Evolutionary conservation across 1,140 invertebrate genomes (phyloP).

Genomic region (Chelonus insularis): DNA sequence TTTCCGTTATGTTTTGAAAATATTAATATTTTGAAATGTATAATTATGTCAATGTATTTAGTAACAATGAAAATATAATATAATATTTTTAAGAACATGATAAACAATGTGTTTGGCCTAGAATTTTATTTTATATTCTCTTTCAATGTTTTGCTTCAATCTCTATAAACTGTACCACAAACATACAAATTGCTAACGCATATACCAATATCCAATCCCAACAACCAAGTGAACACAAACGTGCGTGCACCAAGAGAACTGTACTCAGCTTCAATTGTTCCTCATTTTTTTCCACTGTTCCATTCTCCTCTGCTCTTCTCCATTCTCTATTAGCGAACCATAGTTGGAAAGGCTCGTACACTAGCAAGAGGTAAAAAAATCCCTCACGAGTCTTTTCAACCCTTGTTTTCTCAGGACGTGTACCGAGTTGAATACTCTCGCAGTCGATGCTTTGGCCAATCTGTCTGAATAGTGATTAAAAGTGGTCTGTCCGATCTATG

Average conservation of each 20-base stretch:
- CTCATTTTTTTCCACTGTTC: neutral
- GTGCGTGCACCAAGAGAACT: slow-evolving; percentile 2
- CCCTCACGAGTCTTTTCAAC: slow-evolving; percentile 38
- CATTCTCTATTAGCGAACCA: neutral
- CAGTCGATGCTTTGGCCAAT: slow-evolving; percentile 34
- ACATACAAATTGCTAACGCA: slow-evolving; percentile 13
- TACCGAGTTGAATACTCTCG: slow-evolving; percentile 8
- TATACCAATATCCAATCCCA: neutral
- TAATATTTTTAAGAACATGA: too few species aligned
- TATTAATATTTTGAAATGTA: too few species aligned
- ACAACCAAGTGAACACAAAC: neutral
- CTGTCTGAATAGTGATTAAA: slow-evolving; percentile 46
- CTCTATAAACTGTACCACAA: neutral
- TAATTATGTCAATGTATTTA: too few species aligned
- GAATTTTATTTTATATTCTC: neutral
- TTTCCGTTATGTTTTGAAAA: neutral
- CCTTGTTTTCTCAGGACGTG: slow-evolving; percentile 35
- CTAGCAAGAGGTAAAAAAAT: neutral
- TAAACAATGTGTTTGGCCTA: neutral
- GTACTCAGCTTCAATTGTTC: slow-evolving; percentile 2
- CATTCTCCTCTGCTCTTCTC: neutral
- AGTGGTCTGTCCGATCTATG: slow-evolving; percentile 33
- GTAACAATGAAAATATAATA: too few species aligned
- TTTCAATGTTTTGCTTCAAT: neutral
- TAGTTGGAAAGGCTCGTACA: neutral